Percentiles rank a stretch among this genome's conserved stretches.
Evolutionary conservation across 2,797 vertebrate genomes (phyloP).

Genomic region (Serranus cabrilla): DNA sequence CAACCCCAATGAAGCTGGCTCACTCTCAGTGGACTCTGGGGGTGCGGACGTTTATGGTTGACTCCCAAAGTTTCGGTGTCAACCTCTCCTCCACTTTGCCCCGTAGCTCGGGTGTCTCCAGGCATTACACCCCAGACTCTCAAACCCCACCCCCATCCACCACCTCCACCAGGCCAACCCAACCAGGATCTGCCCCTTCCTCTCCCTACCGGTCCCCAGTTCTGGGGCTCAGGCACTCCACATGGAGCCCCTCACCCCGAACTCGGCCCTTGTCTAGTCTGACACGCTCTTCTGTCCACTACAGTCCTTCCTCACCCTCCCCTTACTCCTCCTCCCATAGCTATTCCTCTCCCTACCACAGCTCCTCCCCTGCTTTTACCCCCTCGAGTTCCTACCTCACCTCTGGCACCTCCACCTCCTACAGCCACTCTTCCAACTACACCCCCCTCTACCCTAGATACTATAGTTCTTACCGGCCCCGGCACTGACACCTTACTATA

Average conservation of each 20-base stretch:
- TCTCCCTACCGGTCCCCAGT: slow-evolving; percentile 78
- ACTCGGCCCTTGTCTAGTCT: slow-evolving; percentile 77
- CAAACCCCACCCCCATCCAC: slow-evolving; percentile 43
- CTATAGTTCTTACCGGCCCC: slow-evolving; percentile 88
- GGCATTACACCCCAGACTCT: slow-evolving; percentile 64
- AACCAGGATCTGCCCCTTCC: slow-evolving; percentile 73
- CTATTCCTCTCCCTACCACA: slow-evolving; percentile 58
- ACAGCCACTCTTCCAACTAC: slow-evolving; percentile 78
- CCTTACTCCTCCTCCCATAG: slow-evolving; percentile 61
- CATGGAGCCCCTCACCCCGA: slow-evolving; percentile 72
- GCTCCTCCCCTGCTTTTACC: slow-evolving; percentile 55
- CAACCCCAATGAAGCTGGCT: slow-evolving; percentile 68
- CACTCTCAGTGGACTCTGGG: slow-evolving; percentile 83
- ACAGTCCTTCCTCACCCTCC: slow-evolving; percentile 52
- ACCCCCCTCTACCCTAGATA: slow-evolving; percentile 80
- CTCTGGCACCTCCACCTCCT: slow-evolving; percentile 53
- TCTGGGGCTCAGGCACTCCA: slow-evolving; percentile 66
- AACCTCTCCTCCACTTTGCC: slow-evolving; percentile 58
- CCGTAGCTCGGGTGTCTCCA: slow-evolving; percentile 59
- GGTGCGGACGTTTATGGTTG: slow-evolving; percentile 78
- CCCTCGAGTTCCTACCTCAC: slow-evolving; percentile 61
- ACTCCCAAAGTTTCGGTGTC: slow-evolving; percentile 78
- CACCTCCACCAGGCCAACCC: slow-evolving; percentile 39
- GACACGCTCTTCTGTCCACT: slow-evolving; percentile 64
- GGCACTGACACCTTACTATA: slow-evolving; percentile 80